phyloP scores from a whole-genome alignment of 2,797 vertebrate species.

The Bovichtus diacanthus region DNA sequence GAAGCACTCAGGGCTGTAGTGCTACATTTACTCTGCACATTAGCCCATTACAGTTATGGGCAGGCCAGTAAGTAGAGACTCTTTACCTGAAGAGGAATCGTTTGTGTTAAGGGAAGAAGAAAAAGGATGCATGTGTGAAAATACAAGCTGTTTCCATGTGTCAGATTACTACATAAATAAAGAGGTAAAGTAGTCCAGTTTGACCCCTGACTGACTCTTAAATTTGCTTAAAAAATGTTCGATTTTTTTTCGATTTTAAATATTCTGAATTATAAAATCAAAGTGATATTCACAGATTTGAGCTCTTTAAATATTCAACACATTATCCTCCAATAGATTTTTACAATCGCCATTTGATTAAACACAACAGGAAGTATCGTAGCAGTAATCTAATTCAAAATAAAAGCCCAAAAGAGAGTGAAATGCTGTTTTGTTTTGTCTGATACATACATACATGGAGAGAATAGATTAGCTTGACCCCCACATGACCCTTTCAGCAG shows the following conservation, averaged over 20 bases:
- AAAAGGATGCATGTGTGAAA: slow-evolving; percentile 28
- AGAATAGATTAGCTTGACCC: not conserved
- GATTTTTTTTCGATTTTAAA: not conserved
- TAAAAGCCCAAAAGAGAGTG: not conserved
- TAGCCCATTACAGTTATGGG: slow-evolving; percentile 77
- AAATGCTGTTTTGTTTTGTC: not conserved
- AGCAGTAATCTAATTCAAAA: not conserved
- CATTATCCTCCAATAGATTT: not conserved
- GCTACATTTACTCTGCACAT: slow-evolving; percentile 79
- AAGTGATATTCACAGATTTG: not conserved
- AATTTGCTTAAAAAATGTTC: not conserved
- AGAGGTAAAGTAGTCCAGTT: not conserved
- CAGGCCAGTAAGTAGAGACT: slow-evolving; percentile 64
- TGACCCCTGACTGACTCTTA: not conserved
- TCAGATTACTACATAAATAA: not conserved
- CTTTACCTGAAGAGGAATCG: slow-evolving; percentile 79
- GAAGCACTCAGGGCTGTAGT: slow-evolving; percentile 76
- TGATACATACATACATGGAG: not conserved
- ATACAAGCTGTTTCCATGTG: not conserved
- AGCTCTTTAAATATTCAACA: not conserved
- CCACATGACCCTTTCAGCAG: not conserved
- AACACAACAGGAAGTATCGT: not conserved
- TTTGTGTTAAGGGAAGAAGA: slow-evolving; percentile 44
- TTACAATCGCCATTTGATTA: not conserved
- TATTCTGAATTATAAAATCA: not conserved